phyloP scores from a whole-genome alignment of 2,113 vertebrate species.

The Hyperoodon ampullatus region DNA sequence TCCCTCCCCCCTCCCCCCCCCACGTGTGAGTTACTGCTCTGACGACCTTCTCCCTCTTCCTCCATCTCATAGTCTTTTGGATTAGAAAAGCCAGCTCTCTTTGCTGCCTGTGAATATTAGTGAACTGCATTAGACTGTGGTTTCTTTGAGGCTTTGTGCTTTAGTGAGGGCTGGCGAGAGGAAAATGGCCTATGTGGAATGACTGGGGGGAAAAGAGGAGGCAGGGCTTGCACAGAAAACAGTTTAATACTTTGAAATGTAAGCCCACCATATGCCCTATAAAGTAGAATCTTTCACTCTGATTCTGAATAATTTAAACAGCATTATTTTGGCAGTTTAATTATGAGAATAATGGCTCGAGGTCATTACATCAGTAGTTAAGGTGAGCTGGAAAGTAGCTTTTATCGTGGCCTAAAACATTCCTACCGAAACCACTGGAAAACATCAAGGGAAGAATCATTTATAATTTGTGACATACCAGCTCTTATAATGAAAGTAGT shows the following conservation, averaged over 20 bases:
- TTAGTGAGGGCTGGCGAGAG: background rate
- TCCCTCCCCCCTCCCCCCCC: background rate
- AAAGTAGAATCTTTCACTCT: background rate
- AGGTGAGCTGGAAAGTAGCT: background rate
- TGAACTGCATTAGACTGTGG: background rate
- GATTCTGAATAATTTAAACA: conserved; percentile 5
- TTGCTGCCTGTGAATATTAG: background rate
- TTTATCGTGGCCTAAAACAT: background rate
- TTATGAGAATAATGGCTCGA: background rate
- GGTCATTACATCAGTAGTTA: background rate
- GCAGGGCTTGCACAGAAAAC: background rate
- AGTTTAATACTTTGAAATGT: background rate
- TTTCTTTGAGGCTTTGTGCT: background rate
- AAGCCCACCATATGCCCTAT: background rate
- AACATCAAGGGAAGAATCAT: background rate
- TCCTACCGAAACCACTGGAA: background rate
- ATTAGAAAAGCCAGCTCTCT: background rate
- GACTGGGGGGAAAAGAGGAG: background rate
- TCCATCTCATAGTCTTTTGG: background rate
- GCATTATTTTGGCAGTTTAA: background rate
- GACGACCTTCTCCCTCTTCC: background rate
- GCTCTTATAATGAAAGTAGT: background rate
- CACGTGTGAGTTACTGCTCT: background rate
- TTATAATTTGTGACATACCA: background rate
- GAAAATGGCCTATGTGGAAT: background rate